Base-by-base conservation (phyloP, 2,797 vertebrate genomes). In the Rhadinocentrus ornatus region DNA sequence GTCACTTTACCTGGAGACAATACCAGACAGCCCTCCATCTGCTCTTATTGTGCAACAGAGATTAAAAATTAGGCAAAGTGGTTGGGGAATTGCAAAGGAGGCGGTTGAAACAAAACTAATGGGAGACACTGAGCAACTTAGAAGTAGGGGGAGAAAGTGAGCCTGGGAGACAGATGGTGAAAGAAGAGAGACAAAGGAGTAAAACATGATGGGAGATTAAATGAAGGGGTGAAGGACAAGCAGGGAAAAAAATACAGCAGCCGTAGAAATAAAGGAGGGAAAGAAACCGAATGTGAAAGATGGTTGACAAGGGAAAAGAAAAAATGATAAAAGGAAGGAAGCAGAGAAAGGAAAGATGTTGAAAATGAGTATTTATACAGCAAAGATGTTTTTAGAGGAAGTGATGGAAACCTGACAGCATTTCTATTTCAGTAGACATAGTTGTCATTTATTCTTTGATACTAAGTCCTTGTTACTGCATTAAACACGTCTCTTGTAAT, bases 1-100 rank as follows among this genome's bases (percentile, higher is more conserved):
- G 69, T 57, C 66, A 20, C 27, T 39, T 1, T 34, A 54, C 57
- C n/a, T 29, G 27, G 39, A 48, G 46, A 48, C 44, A 48, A 48
- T 10, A 48, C 44, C 20, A 48, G 22, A 10, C 62, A 82, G 67
- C 63, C 41, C 59, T 24, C 63, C 12, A 20, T 24, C 66, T 68
- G 69, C 52, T 75, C 2, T 3, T 20, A 8, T 2, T 11, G 44
- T n/a, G 53, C 56, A 7, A 13, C 44, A 1, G 63, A 62, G 41
- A 48, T 48, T 22, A 48, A 48, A 48, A 22, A 48, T 48, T 20
- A 48, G 46, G 6, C 44, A 46, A n/a, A 48, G 46, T 11, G 46
- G 9, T 22, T n/a, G 26, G 53, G 24, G 58, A 69, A 58, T 48
- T 52, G 37, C 26, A 57, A 26, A 53, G 29, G 9, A 66, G 26